Percentiles rank a stretch among this genome's conserved stretches.
phyloP scores from a whole-genome alignment of 2,797 vertebrate species.

The Orientallactaga sibirica region DNA sequence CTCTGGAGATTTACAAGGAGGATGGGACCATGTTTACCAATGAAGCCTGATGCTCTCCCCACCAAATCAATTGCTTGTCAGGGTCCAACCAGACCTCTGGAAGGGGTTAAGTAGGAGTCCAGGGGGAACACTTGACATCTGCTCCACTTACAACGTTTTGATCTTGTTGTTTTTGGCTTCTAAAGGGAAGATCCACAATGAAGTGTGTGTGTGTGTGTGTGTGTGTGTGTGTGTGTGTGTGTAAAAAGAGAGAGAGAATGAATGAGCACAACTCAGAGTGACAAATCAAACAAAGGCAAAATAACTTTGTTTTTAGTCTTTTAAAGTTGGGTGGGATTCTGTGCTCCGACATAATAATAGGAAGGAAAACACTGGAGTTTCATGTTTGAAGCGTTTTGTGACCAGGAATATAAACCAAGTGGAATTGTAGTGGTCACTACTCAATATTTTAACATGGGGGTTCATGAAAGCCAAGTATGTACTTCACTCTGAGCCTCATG shows the following conservation, averaged over 20 bases:
- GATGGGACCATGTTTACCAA: conserved; percentile 82
- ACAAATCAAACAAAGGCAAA: conserved; percentile 89
- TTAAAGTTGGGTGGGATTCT: conserved; percentile 85
- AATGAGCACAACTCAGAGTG: conserved; percentile 88
- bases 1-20: conserved; percentile 84
- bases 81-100: conserved; percentile 85
- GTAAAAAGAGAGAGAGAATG: conserved; percentile 79
- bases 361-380: conserved; percentile 85
- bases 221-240: conserved; percentile 74
- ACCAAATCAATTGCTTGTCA: conserved; percentile 86
- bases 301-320: conserved; percentile 45
- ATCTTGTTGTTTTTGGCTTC: conserved; percentile 87
- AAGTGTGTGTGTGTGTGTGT: conserved; percentile 79
- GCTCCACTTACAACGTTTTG: conserved; percentile 89
- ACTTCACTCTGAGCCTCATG: rapidly evolving
- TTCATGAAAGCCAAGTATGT: background rate
- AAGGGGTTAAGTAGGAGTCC: conserved; percentile 90
- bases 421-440: conserved; percentile 76
- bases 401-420: conserved; percentile 62
- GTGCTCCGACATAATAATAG: conserved; percentile 86
- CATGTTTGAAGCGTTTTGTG: conserved; percentile 80
- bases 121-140: conserved; percentile 92
- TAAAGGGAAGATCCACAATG: conserved; percentile 86
- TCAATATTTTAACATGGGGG: conserved; percentile 19
- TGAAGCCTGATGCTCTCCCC: conserved; percentile 76